Evolutionary conservation across 2,113 vertebrate genomes (phyloP).

Genomic region (Mus spicilegus): DNA sequence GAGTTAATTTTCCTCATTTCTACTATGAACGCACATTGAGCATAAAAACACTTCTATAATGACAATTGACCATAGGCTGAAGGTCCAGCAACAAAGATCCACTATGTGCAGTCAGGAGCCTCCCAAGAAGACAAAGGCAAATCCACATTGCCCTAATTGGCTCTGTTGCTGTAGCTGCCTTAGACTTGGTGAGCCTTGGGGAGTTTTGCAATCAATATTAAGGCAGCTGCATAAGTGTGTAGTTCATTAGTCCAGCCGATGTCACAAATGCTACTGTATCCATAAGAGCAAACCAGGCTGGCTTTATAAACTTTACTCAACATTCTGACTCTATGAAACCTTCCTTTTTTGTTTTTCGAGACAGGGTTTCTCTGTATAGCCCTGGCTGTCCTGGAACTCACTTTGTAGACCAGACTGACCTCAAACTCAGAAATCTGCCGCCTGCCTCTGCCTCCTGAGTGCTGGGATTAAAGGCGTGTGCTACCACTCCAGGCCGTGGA

Average conservation of each 20-base stretch:
- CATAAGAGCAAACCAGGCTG: background rate
- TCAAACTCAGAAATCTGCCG: no score
- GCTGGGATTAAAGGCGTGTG: no score
- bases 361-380: no score
- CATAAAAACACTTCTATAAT: conserved; percentile 13
- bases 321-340: background rate
- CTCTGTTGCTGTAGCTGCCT: conserved; percentile 71
- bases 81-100: background rate
- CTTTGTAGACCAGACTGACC: no score
- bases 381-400: no score
- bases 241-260: conserved; percentile 2
- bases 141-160: conserved; percentile 62
- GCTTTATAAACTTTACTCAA: background rate
- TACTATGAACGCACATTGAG: background rate
- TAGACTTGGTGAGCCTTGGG: conserved; percentile 58
- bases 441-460: no score
- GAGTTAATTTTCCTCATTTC: background rate
- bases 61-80: background rate
- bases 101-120: background rate
- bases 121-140: conserved; percentile 64
- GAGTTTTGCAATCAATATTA: conserved; percentile 62
- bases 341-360: background rate
- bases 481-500: fast-evolving
- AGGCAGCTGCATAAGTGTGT: conserved; percentile 10
- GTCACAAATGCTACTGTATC: background rate